Evolutionary conservation across 2,797 vertebrate species (phyloP).

Genomic region (Gila robusta): DNA sequence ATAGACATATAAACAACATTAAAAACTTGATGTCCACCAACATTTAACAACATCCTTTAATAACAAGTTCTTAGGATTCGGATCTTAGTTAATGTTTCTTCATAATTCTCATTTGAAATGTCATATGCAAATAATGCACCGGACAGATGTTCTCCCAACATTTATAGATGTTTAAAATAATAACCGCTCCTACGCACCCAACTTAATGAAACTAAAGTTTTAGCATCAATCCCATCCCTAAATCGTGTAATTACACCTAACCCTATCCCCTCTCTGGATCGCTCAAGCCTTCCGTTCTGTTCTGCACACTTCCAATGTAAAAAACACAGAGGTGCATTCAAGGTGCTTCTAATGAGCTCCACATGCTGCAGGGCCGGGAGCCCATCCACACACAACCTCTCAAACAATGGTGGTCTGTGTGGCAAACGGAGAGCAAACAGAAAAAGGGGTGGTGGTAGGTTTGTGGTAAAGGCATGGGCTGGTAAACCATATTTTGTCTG

Average conservation of each 20-base stretch:
- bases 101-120: neutral
- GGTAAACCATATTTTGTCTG: neutral
- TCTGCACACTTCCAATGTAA: constrained; percentile 4
- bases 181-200: neutral
- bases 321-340: constrained; percentile 39
- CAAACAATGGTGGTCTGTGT: constrained; percentile 56
- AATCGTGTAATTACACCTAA: neutral
- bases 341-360: constrained; percentile 46
- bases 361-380: constrained; percentile 54
- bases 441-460: neutral
- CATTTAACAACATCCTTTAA: neutral
- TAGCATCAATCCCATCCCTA: neutral
- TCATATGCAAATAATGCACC: neutral
- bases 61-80: neutral
- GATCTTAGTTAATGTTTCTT: neutral
- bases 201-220: neutral
- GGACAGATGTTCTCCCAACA: neutral
- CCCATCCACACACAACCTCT: neutral
- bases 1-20: neutral
- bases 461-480: neutral
- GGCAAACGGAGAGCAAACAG: constrained; percentile 15
- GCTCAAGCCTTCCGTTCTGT: neutral
- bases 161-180: neutral
- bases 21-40: neutral
- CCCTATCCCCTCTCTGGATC: neutral